Conservation (phyloP, 2,797 vertebrate species). For the Tragelaphus eurycerus region DNA sequence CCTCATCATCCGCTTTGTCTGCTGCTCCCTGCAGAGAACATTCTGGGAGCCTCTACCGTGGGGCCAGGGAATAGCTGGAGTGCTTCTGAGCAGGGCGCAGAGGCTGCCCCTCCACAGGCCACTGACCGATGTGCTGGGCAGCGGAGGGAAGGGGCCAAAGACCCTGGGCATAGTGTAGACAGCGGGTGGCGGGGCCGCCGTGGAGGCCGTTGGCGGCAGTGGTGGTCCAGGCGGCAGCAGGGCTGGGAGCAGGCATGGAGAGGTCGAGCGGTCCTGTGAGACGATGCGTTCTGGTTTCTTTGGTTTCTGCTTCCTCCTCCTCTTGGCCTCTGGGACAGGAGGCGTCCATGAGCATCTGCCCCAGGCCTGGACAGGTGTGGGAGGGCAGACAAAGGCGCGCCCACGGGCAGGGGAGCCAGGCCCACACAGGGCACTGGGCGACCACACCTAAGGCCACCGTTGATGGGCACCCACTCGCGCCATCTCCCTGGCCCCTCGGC, state of each 20-base stretch:
- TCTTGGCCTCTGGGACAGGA: constrained; percentile 58
- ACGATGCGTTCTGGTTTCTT: constrained; percentile 35
- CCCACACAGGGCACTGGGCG: background rate
- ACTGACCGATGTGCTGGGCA: constrained; percentile 61
- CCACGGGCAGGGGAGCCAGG: background rate
- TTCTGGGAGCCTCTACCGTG: background rate
- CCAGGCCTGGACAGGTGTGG: background rate
- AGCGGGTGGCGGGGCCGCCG: background rate
- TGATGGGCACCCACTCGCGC: background rate
- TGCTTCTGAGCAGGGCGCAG: background rate
- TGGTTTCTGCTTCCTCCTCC: constrained; percentile 15
- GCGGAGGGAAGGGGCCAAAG: constrained; percentile 67
- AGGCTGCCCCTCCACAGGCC: background rate
- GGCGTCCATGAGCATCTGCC: background rate
- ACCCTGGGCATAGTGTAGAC: constrained; percentile 71
- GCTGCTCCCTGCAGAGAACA: background rate
- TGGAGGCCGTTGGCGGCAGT: background rate
- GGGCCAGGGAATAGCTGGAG: rapidly evolving
- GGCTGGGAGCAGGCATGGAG: background rate
- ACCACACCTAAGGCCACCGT: background rate
- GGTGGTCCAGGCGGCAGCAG: background rate
- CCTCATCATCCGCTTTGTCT: background rate
- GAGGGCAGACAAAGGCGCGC: background rate
- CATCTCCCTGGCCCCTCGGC: background rate
- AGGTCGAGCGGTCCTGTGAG: background rate